phyloP scores from a whole-genome alignment of 2,797 vertebrate species.

The Rhinella marina region DNA sequence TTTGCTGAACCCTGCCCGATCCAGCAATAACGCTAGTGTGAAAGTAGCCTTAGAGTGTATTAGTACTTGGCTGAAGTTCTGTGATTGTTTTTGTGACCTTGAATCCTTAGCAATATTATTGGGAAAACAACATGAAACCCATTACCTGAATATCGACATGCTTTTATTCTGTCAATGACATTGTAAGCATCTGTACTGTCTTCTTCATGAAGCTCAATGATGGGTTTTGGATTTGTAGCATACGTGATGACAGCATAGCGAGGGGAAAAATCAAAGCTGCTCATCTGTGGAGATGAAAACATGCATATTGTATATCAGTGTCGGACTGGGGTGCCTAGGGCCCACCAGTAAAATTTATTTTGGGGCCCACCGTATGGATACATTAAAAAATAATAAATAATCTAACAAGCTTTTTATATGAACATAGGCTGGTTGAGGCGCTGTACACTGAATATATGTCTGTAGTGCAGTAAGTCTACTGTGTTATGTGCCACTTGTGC shows the following conservation, averaged over 20 bases:
- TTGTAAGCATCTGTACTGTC: not conserved
- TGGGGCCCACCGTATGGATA: no score
- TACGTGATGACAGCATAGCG: conserved; percentile 39
- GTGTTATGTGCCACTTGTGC: no score
- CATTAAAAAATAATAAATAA: no score
- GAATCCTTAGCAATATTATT: not conserved
- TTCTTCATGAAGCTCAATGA: not conserved
- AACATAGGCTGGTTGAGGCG: no score
- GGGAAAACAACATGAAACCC: not conserved
- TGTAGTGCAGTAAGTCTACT: no score
- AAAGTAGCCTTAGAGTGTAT: no score
- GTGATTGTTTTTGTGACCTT: not conserved
- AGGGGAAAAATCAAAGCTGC: conserved; percentile 27
- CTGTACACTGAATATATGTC: no score
- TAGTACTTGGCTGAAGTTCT: not conserved
- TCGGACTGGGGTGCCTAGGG: no score
- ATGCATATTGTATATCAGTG: not conserved
- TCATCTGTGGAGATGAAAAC: conserved; percentile 7
- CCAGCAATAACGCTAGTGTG: no score
- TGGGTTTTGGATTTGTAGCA: not conserved
- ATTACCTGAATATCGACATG: not conserved
- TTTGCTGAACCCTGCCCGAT: no score
- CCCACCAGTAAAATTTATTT: no score
- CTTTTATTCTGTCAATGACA: not conserved
- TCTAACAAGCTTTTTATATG: no score